phyloP scores from a whole-genome alignment of 1,140 invertebrate genomes.

The Semibalanus balanoides region DNA sequence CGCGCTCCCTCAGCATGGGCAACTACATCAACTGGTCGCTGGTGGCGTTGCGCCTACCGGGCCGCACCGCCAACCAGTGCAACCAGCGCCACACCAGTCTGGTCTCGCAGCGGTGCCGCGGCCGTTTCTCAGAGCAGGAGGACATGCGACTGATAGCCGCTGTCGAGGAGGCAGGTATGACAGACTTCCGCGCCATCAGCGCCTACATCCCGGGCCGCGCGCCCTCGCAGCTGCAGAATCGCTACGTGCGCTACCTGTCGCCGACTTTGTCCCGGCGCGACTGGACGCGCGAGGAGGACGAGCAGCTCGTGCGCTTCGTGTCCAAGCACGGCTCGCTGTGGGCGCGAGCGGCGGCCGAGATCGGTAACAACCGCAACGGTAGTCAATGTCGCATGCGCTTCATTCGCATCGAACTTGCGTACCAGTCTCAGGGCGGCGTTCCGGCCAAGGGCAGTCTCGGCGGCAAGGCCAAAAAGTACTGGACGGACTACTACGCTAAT shows the following conservation, averaged over 20 bases:
- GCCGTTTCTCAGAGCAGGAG: neutral
- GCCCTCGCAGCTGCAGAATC: neutral
- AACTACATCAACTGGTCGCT: neutral
- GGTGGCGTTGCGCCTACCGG: neutral
- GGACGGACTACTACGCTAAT: neutral
- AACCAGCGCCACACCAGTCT: neutral
- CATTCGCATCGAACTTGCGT: neutral
- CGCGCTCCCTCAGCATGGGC: neutral
- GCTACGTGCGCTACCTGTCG: neutral
- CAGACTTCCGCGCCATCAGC: neutral
- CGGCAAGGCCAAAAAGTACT: neutral
- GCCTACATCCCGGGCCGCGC: neutral
- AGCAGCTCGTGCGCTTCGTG: neutral
- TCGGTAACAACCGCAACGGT: neutral
- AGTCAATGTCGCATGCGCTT: neutral
- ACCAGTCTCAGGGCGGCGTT: neutral
- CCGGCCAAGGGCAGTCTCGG: neutral
- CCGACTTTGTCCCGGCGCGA: neutral
- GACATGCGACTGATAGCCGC: neutral
- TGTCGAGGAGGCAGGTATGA: neutral
- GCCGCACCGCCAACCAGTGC: neutral
- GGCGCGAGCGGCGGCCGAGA: neutral
- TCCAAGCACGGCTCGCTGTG: neutral
- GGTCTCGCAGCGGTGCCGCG: neutral
- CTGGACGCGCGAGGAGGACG: neutral